Conservation (phyloP, 2,113 vertebrate genomes). For the Lanius collurio region DNA sequence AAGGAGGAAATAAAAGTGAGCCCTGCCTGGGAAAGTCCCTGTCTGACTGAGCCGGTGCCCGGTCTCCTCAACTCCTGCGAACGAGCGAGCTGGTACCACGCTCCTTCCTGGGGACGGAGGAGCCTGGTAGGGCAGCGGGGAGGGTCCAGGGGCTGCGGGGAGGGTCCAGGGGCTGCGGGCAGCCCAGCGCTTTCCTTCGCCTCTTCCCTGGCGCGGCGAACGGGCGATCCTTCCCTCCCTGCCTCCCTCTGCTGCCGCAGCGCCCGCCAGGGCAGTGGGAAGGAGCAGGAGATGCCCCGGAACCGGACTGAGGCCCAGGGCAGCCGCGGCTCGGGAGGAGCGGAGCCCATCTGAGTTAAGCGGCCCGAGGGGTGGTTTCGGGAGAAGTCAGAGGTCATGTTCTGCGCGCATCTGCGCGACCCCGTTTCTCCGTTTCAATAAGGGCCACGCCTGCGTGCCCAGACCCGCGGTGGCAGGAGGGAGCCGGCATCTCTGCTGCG, state of each 20-base stretch:
- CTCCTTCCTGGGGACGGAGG: neutral
- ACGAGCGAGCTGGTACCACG: neutral
- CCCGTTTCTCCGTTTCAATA: neutral
- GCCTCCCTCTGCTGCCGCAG: neutral
- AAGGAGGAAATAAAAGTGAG: neutral
- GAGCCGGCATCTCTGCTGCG: accelerated
- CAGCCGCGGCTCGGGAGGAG: neutral
- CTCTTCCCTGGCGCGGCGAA: too few relatives aligned
- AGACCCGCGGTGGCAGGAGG: neutral
- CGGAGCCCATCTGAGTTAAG: neutral
- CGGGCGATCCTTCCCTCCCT: accelerated
- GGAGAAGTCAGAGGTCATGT: neutral
- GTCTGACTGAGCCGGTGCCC: neutral
- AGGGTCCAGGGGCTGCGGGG: too few relatives aligned
- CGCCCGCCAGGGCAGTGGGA: neutral
- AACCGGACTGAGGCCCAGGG: too few relatives aligned
- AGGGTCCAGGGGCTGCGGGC: too few relatives aligned
- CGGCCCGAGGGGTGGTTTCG: too few relatives aligned
- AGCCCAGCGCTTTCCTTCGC: neutral
- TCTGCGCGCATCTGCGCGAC: neutral
- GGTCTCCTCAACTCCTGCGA: neutral
- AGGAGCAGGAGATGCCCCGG: neutral
- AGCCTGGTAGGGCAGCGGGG: neutral
- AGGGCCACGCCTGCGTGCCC: neutral
- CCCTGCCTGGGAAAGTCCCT: neutral